These are phyloP conservation scores for Prorops nasuta DNA, from an alignment of 1,140 invertebrate genomes.

Conservation along the genomic window DNA sequence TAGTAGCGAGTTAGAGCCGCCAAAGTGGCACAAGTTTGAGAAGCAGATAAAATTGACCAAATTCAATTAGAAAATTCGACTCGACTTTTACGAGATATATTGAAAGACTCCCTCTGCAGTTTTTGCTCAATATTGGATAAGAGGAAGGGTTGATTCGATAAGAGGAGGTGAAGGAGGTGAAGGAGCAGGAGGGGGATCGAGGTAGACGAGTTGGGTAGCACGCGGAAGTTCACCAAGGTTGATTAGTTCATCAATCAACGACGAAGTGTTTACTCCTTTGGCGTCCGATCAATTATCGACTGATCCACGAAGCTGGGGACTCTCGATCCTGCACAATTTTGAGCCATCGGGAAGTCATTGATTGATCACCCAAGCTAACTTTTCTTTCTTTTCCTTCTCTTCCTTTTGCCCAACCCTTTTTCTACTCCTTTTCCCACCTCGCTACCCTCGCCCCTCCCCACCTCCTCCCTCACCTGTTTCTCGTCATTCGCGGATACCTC, in stretches of 20 bases:
- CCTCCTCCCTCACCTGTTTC: too few relatives aligned
- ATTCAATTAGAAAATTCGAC: too few relatives aligned
- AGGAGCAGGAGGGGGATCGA: conserved; percentile 15
- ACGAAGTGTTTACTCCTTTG: conserved; percentile 44
- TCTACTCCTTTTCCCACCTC: too few relatives aligned
- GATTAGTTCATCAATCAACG: conserved; percentile 53
- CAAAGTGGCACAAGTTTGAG: too few relatives aligned
- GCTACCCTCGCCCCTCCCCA: too few relatives aligned
- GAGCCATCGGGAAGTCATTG: conserved; percentile 26
- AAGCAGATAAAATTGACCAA: too few relatives aligned
- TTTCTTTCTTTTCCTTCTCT: conserved; percentile 16
- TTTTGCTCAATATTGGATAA: too few relatives aligned
- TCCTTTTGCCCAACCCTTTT: conserved; percentile 3
- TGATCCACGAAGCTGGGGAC: conserved; percentile 32
- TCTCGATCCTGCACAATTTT: conserved; percentile 29
- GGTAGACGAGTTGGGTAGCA: conserved; percentile 1
- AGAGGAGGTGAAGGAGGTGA: conserved; percentile 1
- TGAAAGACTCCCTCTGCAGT: too few relatives aligned
- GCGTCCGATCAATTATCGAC: conserved; percentile 43
- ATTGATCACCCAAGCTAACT: conserved; percentile 31
- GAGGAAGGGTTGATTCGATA: conserved; percentile 7
- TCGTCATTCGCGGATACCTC: too few relatives aligned
- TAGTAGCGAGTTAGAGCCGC: too few relatives aligned
- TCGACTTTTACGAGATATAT: too few relatives aligned
- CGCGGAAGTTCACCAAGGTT: conserved; percentile 28